phyloP scores from a whole-genome alignment of 2,113 vertebrate species.

The Stigmatopora nigra region DNA sequence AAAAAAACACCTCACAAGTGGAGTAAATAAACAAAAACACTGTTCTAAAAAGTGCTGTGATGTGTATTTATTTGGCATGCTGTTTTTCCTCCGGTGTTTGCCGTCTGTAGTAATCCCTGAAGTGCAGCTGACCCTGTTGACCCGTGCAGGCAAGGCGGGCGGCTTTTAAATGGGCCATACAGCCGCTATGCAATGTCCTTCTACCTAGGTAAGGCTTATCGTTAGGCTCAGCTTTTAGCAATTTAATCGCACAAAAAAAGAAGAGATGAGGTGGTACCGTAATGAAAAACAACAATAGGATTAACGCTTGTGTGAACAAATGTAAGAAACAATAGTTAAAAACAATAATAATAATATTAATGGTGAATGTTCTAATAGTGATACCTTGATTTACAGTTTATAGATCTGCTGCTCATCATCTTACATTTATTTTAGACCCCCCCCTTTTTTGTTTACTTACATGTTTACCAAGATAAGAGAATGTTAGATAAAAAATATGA shows the following conservation, averaged over 20 bases:
- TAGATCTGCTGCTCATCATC: no score
- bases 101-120: slow-evolving; percentile 37
- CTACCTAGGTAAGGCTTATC: slow-evolving; percentile 27
- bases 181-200: not conserved
- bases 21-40: not conserved
- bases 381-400: no score
- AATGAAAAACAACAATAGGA: slow-evolving; percentile 16
- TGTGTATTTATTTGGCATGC: not conserved
- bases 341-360: not conserved
- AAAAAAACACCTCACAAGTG: not conserved
- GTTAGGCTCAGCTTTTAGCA: slow-evolving; percentile 26
- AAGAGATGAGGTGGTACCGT: slow-evolving; percentile 22
- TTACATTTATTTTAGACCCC: no score
- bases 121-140: slow-evolving; percentile 35
- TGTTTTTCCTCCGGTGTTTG: slow-evolving; percentile 7
- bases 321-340: not conserved
- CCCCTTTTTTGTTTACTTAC: no score
- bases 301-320: not conserved
- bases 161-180: slow-evolving; percentile 2
- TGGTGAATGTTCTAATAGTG: no score
- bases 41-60: not conserved
- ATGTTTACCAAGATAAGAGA: no score
- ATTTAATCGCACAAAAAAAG: slow-evolving; percentile 29
- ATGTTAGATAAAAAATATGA: no score
- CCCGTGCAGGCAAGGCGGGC: not conserved